These are phyloP conservation scores for Percina caprodes DNA, from an alignment of 2,113 vertebrate genomes.

Conservation along the genomic window DNA sequence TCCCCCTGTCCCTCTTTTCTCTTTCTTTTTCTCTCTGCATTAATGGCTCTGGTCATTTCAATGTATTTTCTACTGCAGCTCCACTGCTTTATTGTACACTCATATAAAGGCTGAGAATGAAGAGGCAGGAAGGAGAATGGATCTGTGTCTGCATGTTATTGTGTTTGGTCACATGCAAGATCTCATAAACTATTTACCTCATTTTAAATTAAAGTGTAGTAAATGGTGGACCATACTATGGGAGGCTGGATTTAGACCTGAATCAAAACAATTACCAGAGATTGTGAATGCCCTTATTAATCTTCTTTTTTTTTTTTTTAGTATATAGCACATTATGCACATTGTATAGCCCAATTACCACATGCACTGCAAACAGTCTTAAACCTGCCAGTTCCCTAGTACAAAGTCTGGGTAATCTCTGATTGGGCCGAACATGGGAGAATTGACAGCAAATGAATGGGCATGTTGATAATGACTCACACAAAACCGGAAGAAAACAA, in stretches of 20 bases:
- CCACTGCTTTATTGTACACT: constrained; percentile 20
- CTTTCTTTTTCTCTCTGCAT: constrained; percentile 16
- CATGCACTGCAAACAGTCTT: no score
- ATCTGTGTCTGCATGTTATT: neutral
- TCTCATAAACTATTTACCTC: constrained; percentile 19
- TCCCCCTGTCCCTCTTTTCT: constrained; percentile 26
- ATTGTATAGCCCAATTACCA: neutral
- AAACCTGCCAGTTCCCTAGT: no score
- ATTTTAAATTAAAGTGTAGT: constrained; percentile 11
- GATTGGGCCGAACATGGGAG: no score
- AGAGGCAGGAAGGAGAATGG: constrained; percentile 20
- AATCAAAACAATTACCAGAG: neutral
- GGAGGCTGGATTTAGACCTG: constrained; percentile 1
- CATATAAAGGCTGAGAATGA: constrained; percentile 45
- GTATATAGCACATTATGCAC: neutral
- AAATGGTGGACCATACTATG: neutral
- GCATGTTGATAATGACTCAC: no score
- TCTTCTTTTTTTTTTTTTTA: no score
- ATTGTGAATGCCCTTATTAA: neutral
- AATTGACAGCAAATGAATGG: no score
- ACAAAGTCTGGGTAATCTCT: no score
- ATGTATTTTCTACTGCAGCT: constrained; percentile 43
- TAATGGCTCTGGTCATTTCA: constrained; percentile 56
- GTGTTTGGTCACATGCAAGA: constrained; percentile 29
- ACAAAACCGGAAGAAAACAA: no score